phyloP scores from a whole-genome alignment of 2,797 vertebrate genomes.

The Crocodylus rhombifer region DNA sequence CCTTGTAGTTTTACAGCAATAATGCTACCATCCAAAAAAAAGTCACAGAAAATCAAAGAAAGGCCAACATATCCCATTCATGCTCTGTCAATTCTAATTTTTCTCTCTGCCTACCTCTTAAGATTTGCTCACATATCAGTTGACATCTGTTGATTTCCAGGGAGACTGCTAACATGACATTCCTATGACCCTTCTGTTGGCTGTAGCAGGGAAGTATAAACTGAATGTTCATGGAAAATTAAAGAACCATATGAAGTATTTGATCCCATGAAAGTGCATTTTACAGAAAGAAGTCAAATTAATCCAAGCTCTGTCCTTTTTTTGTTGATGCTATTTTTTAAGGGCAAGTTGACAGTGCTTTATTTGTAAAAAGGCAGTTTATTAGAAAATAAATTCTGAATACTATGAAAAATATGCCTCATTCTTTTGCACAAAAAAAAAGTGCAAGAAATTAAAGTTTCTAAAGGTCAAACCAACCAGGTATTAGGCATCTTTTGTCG shows the following conservation, averaged over 20 bases:
- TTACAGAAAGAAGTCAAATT: neutral
- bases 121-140: neutral
- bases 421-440: neutral
- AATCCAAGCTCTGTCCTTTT: neutral
- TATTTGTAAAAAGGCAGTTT: neutral
- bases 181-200: neutral
- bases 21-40: neutral
- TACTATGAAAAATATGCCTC: neutral
- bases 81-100: neutral
- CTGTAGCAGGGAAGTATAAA: neutral
- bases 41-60: neutral
- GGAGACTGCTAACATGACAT: fast-evolving
- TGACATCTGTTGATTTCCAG: neutral
- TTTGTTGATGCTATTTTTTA: neutral
- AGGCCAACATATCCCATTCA: neutral
- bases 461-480: neutral
- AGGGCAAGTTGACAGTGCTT: neutral
- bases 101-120: neutral
- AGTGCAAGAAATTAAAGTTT: neutral
- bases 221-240: neutral
- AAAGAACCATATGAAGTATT: neutral
- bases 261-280: neutral
- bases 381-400: neutral
- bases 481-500: neutral
- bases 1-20: neutral